Percentiles rank a stretch among this genome's conserved stretches.
phyloP scores from a whole-genome alignment of 2,888 invertebrate genomes.

The Ptychoptera contaminata region DNA sequence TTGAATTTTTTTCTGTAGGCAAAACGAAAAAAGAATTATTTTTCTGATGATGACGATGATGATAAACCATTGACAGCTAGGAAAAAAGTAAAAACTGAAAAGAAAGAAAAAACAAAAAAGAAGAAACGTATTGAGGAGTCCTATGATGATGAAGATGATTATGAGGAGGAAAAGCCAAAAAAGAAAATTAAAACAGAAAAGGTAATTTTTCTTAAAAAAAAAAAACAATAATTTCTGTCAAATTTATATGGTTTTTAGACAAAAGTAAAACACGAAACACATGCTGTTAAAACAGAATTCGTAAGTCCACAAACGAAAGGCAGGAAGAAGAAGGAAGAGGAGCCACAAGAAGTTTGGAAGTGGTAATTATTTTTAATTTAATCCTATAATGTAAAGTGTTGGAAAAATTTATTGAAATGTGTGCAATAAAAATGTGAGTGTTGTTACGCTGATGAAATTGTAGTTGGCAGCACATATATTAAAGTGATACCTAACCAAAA shows the following conservation, averaged over 20 bases:
- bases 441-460: too few species aligned
- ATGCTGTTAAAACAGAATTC: not conserved
- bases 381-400: too few species aligned
- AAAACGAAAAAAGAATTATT: constrained; percentile 32
- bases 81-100: constrained; percentile 48
- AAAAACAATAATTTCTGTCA: too few species aligned
- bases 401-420: too few species aligned
- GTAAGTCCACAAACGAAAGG: constrained; percentile 36
- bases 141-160: constrained; percentile 41
- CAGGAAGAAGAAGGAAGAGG: constrained; percentile 61
- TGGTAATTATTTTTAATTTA: constrained; percentile 42
- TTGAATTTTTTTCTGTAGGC: constrained; percentile 10
- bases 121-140: constrained; percentile 38
- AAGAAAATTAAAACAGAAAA: constrained; percentile 34
- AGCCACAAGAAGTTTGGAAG: constrained; percentile 77
- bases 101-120: constrained; percentile 32
- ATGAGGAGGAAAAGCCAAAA: constrained; percentile 35
- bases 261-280: constrained; percentile 3
- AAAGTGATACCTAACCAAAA: too few species aligned
- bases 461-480: too few species aligned
- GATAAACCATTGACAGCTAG: constrained; percentile 49
- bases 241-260: too few species aligned
- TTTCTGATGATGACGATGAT: constrained; percentile 42
- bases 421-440: too few species aligned
- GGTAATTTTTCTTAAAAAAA: too few species aligned